A percentile compares a stretch with the other conserved stretches of the same genome.
These are phyloP conservation scores for Eilema sororculum DNA, from an alignment of 2,888 invertebrate genomes.

Conservation along the genomic window DNA sequence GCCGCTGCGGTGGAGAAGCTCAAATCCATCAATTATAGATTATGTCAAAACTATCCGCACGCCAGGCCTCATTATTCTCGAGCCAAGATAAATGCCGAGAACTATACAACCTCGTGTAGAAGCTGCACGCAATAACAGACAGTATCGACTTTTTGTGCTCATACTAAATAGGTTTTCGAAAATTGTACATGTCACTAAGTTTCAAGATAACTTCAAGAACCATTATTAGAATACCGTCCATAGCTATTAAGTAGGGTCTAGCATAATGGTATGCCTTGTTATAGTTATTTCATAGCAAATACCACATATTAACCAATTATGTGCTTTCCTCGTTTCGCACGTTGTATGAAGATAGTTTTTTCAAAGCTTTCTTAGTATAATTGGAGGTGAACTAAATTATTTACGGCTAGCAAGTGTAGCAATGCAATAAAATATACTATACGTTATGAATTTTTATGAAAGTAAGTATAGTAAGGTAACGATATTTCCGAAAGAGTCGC, in stretches of 20 bases:
- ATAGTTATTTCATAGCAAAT: conserved; percentile 54
- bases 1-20: too few relatives aligned
- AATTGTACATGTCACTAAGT: conserved; percentile 45
- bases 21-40: too few relatives aligned
- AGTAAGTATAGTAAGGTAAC: too few relatives aligned
- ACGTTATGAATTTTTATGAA: too few relatives aligned
- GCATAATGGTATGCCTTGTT: conserved; percentile 51
- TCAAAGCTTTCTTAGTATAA: not conserved
- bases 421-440: too few relatives aligned
- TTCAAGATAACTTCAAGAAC: conserved; percentile 33
- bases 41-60: too few relatives aligned
- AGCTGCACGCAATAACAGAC: conserved; percentile 29
- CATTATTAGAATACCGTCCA: conserved; percentile 54
- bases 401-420: not conserved
- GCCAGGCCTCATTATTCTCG: too few relatives aligned
- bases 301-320: conserved; percentile 61
- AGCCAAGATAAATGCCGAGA: too few relatives aligned
- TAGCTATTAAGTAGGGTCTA: conserved; percentile 49
- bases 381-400: not conserved
- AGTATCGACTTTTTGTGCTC: conserved; percentile 41
- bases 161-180: conserved; percentile 18
- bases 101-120: not conserved
- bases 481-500: too few relatives aligned
- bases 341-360: not conserved
- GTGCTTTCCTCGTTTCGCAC: not conserved